Conservation (phyloP, 2,797 vertebrate genomes). For the Ispidina lecontei region DNA sequence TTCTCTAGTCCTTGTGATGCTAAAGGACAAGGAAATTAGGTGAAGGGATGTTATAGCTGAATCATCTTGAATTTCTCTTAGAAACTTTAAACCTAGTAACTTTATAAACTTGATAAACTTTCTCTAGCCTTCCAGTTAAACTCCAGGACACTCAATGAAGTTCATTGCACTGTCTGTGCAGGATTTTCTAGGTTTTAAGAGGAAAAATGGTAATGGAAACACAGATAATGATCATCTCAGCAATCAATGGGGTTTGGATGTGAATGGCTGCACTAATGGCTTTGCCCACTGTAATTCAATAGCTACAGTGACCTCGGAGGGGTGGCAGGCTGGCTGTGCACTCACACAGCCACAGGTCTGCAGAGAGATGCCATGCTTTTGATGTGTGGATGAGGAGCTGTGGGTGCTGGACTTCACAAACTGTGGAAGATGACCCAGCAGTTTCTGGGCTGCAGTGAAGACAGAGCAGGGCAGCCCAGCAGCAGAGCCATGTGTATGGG, state of each 20-base stretch:
- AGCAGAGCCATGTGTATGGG: background rate
- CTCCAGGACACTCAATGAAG: background rate
- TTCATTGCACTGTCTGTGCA: background rate
- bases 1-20: background rate
- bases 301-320: background rate
- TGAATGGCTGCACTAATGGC: slow-evolving; percentile 26
- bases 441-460: background rate
- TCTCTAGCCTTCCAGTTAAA: no score
- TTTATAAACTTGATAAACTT: no score
- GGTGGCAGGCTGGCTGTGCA: background rate
- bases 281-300: slow-evolving; percentile 32
- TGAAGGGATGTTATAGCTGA: slow-evolving; percentile 4
- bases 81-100: no score
- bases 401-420: rapidly evolving
- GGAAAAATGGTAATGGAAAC: slow-evolving; percentile 10
- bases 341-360: background rate
- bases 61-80: background rate
- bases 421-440: background rate
- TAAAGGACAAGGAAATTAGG: background rate
- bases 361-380: background rate
- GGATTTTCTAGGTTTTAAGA: slow-evolving; percentile 17
- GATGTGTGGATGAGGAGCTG: background rate
- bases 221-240: background rate
- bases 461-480: background rate
- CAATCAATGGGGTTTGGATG: slow-evolving; percentile 40